Conservation (phyloP, 2,113 vertebrate genomes). For the Delphinus delphis region DNA sequence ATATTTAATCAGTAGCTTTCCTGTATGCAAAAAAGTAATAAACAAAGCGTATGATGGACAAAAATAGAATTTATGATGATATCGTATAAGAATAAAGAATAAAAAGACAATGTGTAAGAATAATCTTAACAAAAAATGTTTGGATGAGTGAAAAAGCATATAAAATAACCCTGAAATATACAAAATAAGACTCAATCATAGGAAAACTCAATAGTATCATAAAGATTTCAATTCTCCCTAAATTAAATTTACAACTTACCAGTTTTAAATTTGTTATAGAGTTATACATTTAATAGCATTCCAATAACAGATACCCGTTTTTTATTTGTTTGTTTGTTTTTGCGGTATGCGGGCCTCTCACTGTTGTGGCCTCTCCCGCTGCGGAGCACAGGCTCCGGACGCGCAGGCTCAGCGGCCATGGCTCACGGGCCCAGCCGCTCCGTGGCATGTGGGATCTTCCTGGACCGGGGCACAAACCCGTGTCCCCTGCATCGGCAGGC, state of each 20-base stretch:
- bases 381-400: too few species aligned
- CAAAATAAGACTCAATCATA: background rate
- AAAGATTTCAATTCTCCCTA: background rate
- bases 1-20: background rate
- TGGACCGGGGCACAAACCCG: too few species aligned
- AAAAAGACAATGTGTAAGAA: background rate
- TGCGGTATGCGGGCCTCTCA: too few species aligned
- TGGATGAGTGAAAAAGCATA: background rate
- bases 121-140: conserved; percentile 8
- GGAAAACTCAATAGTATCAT: background rate
- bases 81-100: background rate
- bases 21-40: background rate
- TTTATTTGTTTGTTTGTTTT: too few species aligned
- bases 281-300: background rate
- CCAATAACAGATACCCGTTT: background rate
- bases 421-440: too few species aligned
- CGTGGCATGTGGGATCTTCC: too few species aligned
- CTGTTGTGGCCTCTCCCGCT: too few species aligned
- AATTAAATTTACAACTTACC: background rate
- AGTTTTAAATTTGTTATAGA: background rate
- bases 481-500: too few species aligned
- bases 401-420: too few species aligned
- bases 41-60: background rate
- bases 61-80: background rate
- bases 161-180: background rate